Conservation (phyloP, 1,140 invertebrate species). For the Aplysia californica region DNA sequence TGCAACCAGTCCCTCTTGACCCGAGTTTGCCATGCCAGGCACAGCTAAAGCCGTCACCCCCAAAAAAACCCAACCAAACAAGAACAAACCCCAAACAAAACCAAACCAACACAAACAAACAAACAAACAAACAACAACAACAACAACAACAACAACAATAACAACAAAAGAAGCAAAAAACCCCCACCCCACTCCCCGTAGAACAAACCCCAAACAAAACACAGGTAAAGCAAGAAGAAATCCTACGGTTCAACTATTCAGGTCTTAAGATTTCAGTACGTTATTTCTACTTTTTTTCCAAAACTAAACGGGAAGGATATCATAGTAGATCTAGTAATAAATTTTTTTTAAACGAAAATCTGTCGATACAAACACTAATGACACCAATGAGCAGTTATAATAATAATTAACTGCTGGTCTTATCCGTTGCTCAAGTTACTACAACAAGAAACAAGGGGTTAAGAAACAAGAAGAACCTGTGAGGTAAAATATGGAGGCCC, state of each 20-base stretch:
- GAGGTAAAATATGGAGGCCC: slow-evolving; percentile 57
- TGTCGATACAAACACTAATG: background rate
- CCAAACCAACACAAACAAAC: too few species aligned
- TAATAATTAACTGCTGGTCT: background rate
- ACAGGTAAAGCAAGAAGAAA: background rate
- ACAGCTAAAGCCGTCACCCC: background rate
- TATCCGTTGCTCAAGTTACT: background rate
- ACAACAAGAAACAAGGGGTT: background rate
- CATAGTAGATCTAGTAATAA: too few species aligned
- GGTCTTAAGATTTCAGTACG: background rate
- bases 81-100: too few species aligned
- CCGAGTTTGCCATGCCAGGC: background rate
- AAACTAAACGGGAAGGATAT: too few species aligned
- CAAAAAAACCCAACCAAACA: background rate
- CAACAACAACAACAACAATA: background rate
- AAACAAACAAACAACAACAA: too few species aligned
- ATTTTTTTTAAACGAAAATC: too few species aligned
- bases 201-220: background rate
- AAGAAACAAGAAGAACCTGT: slow-evolving; percentile 34
- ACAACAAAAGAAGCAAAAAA: background rate
- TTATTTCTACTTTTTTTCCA: background rate
- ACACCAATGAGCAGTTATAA: background rate
- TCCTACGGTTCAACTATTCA: background rate
- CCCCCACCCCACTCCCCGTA: background rate
- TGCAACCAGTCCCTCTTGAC: too few species aligned